Conservation (phyloP, 1,140 invertebrate species). For the Sycophila sp. region DNA sequence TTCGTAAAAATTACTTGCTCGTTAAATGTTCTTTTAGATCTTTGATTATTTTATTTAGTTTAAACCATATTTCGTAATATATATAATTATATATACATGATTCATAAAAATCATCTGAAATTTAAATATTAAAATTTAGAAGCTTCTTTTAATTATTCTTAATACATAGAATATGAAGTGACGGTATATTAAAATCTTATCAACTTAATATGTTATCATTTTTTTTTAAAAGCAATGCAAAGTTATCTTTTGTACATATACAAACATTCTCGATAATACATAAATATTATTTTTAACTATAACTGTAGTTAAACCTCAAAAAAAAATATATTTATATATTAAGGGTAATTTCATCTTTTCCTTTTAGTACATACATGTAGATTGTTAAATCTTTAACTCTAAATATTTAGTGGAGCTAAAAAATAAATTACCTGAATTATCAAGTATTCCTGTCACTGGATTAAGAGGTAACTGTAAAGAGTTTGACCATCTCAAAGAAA, state of each 20-base stretch:
- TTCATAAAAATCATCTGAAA: background rate
- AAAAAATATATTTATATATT: background rate
- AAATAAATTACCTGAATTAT: constrained; percentile 8
- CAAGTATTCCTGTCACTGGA: constrained; percentile 22
- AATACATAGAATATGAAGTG: too few species aligned
- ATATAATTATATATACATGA: constrained; percentile 19
- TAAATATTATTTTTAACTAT: constrained; percentile 15
- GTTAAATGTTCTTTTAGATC: too few species aligned
- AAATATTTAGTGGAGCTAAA: constrained; percentile 19
- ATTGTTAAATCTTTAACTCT: background rate
- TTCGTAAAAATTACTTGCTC: background rate
- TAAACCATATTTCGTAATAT: too few species aligned
- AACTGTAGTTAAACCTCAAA: constrained; percentile 3
- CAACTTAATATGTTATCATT: too few species aligned
- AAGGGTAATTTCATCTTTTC: too few species aligned
- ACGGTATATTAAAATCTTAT: too few species aligned
- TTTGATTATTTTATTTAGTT: too few species aligned
- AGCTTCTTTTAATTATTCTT: too few species aligned
- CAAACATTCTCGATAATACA: constrained; percentile 27
- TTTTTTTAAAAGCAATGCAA: too few species aligned
- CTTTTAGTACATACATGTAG: background rate
- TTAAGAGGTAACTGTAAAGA: constrained; percentile 35
- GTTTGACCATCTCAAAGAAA: too few species aligned
- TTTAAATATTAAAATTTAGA: too few species aligned
- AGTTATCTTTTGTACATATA: constrained; percentile 24